Evolutionary conservation across 1,140 invertebrate species (phyloP), one percentile per base, ranked within the genome.

Genomic region (Hycleus phaleratus): DNA sequence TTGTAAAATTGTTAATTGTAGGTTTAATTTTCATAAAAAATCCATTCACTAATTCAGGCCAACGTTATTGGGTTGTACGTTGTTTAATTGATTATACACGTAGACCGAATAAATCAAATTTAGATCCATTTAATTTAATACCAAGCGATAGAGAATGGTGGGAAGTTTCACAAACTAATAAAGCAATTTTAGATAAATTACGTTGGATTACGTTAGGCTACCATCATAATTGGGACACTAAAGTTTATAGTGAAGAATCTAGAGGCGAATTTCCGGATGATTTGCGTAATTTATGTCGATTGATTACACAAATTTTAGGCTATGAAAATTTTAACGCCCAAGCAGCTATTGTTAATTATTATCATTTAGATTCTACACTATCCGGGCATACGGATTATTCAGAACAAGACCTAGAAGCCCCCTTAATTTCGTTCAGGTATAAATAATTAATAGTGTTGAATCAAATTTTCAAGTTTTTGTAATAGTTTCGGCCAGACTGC

Each of bases 181-280:
- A 65, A 32, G 68, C 75, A 49, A 67, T 68, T 10, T 64, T 72
- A 38, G 78, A 78, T 52, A 90, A 90, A 71, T 77, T 97, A 53
- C 77, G 93, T 67, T 97, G 95, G 95, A 82, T 86, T 10, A 97
- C 94, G 2, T 73, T 97, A 38, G 94, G 95, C 12, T 97, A 95
- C 73, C 94, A 97, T 75, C 93, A 97, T 73, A 85, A 97, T 75
- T 97, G 94, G 94, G 85, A 95, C 68, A 90, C 90, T 45, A 97
- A 97, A 81, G 81, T 84, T 24, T 91, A 93, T 68, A 81, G 74
- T 42, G 86, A 90, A 76, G 70, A 79, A 12, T 78, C 78, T 54
- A 82, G 78, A 71, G 76, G 77, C 45, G 52, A 71, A 38, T 91
- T 95, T 74, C 92, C 92, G 2, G 24, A 63, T 42, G 90, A 94